phyloP scores from a whole-genome alignment of 1,140 invertebrate genomes.

The Babylonia areolata region DNA sequence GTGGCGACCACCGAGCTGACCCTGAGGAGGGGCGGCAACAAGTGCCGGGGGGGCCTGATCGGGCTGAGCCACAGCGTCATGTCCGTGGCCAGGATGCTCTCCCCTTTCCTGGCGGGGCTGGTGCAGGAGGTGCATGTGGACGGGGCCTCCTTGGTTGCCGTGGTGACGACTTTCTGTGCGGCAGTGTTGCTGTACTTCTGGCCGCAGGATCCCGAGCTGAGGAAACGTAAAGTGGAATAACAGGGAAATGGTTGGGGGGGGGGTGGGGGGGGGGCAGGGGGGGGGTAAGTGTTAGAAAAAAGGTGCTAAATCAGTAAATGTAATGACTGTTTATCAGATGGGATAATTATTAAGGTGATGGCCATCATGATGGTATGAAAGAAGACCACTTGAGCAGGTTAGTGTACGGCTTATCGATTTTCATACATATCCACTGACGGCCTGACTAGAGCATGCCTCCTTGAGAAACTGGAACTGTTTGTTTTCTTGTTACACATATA shows the following conservation, averaged over 20 bases:
- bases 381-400: too few species aligned
- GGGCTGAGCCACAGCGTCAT: constrained; percentile 73
- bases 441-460: too few species aligned
- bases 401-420: too few species aligned
- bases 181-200: constrained; percentile 54
- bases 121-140: constrained; percentile 63
- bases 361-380: too few species aligned
- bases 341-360: too few species aligned
- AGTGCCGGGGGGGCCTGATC: constrained; percentile 68
- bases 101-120: constrained; percentile 73
- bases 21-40: constrained; percentile 56
- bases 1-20: constrained; percentile 69
- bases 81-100: constrained; percentile 71
- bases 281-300: background rate
- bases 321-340: background rate
- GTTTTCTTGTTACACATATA: too few species aligned
- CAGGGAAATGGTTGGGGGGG: background rate
- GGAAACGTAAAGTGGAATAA: constrained; percentile 14
- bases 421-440: too few species aligned
- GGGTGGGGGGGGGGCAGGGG: background rate
- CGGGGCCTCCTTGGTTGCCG: constrained; percentile 58
- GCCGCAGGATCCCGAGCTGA: constrained; percentile 48
- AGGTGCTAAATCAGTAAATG: background rate
- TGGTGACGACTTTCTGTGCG: constrained; percentile 48
- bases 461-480: too few species aligned